Evolutionary conservation across 1,140 invertebrate species (phyloP), one percentile per base, ranked within the genome.

Genomic region (Psix sp.): DNA sequence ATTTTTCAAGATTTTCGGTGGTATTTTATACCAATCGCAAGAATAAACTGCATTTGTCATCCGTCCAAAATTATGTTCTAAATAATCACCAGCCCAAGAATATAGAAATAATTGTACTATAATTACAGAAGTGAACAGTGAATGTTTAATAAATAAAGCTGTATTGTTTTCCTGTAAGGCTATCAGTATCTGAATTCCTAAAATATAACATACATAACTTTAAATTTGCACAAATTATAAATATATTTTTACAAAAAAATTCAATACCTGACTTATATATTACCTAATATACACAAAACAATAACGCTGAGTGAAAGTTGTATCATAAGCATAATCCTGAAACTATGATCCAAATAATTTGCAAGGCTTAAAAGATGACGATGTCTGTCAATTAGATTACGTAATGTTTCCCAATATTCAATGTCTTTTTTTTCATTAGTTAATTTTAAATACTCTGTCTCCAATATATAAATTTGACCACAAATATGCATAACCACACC

Each of bases 111-210:
- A 31, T 45, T 73, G 70, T 1, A 73, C n/a, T n/a, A 73, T 11
- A 1, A 46, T 40, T 9, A 73, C 3, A 0, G 1, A 6, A 18
- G 45, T 33, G 18, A 62, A 67, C 6, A 59, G 36, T 5, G 48
- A 29, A 26, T 73, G 45, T 33, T 60, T 66, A 0, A 57, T 3
- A 33, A 73, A 14, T 38, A 60, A 29, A 20, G 26, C n/a, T 10
- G 7, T 10, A 18, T 73, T 43, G 7, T 66, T 20, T 1, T 59
- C 62, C 3, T 0, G 1, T 10, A 66, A 40, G 36, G 39, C 54
- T 9, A 73, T 56, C 45, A 73, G 38, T n/a, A 73, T 60, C 40
- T 73, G 70, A 36, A 73, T 56, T 18, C 60, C 70, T 73, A 29
- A 63, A 36, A 36, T 38, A 11, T 16, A 11, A 46, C 9, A 45